Percentiles rank a stretch among this genome's conserved stretches.
Evolutionary conservation across 2,888 invertebrate species (phyloP).

Genomic region (Troglohyphantes excavatus): DNA sequence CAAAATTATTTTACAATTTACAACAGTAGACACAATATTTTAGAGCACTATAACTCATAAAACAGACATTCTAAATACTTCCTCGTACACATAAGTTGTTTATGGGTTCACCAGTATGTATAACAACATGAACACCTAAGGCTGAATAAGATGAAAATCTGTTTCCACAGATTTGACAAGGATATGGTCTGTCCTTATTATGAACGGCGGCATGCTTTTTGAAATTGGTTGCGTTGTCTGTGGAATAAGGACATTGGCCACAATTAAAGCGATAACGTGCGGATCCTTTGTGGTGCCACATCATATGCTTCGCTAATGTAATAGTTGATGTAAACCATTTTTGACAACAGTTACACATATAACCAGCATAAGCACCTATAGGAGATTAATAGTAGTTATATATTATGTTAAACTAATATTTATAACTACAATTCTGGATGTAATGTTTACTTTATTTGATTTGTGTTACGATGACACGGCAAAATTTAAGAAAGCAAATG

Average conservation of each 20-base stretch:
- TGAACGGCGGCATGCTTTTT: constrained; percentile 53
- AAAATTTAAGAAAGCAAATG: too few relatives aligned
- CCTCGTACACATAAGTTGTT: not conserved
- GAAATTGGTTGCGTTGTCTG: constrained; percentile 40
- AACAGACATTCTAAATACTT: too few relatives aligned
- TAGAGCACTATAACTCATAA: too few relatives aligned
- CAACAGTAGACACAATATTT: too few relatives aligned
- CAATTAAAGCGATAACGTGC: constrained; percentile 47
- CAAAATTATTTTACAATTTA: too few relatives aligned
- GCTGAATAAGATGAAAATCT: constrained; percentile 36
- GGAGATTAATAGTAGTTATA: not conserved
- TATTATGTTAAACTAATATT: too few relatives aligned
- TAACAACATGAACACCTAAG: constrained; percentile 33
- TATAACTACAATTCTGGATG: too few relatives aligned
- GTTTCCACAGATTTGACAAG: constrained; percentile 51
- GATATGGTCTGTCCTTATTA: constrained; percentile 23
- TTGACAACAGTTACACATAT: constrained; percentile 27
- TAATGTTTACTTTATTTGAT: too few relatives aligned
- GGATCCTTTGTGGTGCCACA: constrained; percentile 56
- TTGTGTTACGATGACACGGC: too few relatives aligned
- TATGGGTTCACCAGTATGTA: constrained; percentile 51
- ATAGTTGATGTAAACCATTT: constrained; percentile 50
- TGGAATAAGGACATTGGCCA: constrained; percentile 55
- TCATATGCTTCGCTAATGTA: constrained; percentile 48
- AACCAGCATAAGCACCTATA: constrained; percentile 12